Conservation (phyloP, 2,797 vertebrate species). For the Sylvilagus floridanus region DNA sequence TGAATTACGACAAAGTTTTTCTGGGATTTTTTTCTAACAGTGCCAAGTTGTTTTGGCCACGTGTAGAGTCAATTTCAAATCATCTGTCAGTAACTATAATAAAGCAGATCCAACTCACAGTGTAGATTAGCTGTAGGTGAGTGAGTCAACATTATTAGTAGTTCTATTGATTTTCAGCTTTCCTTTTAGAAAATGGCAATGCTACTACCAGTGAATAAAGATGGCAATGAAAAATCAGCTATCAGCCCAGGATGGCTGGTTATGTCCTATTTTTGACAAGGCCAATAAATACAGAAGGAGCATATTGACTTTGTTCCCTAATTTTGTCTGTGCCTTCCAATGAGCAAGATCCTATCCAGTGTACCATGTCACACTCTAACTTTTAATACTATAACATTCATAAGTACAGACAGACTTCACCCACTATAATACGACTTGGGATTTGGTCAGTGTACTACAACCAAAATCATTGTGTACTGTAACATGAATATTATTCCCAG, state of each 20-base stretch:
- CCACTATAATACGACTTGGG: neutral
- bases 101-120: constrained; percentile 42
- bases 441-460: neutral
- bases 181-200: constrained; percentile 61
- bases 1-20: neutral
- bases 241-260: neutral
- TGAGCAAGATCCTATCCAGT: neutral
- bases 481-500: neutral
- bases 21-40: neutral
- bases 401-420: neutral
- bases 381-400: neutral
- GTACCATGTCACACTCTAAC: neutral
- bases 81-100: constrained; percentile 25
- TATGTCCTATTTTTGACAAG: constrained; percentile 46
- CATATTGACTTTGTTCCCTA: constrained; percentile 65
- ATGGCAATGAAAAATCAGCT: constrained; percentile 46
- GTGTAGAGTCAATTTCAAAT: neutral
- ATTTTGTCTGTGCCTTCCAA: constrained; percentile 11
- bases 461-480: neutral
- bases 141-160: constrained; percentile 59
- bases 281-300: constrained; percentile 32
- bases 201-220: neutral
- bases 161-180: constrained; percentile 53
- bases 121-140: constrained; percentile 13
- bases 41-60: neutral